Base-by-base conservation (phyloP, 1,140 invertebrate species). In the Danaus plexippus region DNA sequence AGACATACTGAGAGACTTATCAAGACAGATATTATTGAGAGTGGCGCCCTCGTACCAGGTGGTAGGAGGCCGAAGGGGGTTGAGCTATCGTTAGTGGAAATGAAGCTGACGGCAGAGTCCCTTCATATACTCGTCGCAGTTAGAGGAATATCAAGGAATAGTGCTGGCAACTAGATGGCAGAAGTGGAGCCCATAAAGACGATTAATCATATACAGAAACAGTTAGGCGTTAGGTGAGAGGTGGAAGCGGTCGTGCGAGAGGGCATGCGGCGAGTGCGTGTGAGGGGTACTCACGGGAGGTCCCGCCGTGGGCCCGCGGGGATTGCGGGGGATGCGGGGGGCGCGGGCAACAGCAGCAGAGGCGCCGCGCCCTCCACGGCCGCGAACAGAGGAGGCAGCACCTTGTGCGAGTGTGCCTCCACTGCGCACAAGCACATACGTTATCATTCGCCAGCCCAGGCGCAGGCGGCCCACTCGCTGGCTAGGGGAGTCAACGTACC, bases 371-470 rank as follows among this genome's bases (percentile, higher is more conserved):
- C 65, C 78, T 84, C 78, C 71, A 84, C 73, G 61, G 73, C 75
- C 65, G 80, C 79, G 79, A 75, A 82, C 77, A 84, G 77, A 74
- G 80, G 76, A 61, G 80, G 80, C 78, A 84, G 79, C 72, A 72
- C 77, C 77, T 75, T 80, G 73, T 80, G 75, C 66, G 75, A 67
- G 70, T 73, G 75, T 64, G 68, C 73, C 75, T 84, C 77, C 77
- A 68, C 77, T 80, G 77, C 74, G 71, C 71, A 75, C 71, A 68
- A 72, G 57, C 67, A 78, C 66, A 72, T 61, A 61, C 55, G 63
- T 69, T 66, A 70, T 50, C 58, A 47, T 52, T 57, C 15, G 18
- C 43, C 55, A 56, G 11, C 43, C 42, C 43, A 10, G 41, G 22
- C 22, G 22, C 22, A 32, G 44, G n/a, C 47, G 18, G 13, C 42